Evolutionary conservation across 2,113 vertebrate genomes (phyloP).

Genomic region (Chionis minor): DNA sequence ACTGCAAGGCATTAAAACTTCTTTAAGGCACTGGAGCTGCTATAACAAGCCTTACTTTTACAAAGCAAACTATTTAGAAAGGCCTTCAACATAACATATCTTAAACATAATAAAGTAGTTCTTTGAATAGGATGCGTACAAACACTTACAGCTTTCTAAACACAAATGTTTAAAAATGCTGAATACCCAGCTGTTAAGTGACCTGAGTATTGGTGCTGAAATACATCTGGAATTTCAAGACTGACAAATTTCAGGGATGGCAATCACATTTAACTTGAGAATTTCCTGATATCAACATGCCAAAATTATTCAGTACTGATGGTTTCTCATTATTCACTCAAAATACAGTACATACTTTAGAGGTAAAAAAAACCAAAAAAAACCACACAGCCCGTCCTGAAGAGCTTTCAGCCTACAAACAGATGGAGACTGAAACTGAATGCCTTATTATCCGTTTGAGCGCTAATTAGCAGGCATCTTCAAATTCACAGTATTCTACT

Average conservation of each 20-base stretch:
- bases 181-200: neutral
- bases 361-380: neutral
- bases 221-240: neutral
- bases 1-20: neutral
- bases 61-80: neutral
- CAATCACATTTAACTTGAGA: neutral
- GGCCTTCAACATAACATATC: fast-evolving
- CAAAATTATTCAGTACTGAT: neutral
- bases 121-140: neutral
- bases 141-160: neutral
- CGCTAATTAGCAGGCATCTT: neutral
- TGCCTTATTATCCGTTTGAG: neutral
- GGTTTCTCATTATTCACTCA: neutral
- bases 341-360: neutral
- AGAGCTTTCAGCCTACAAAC: neutral
- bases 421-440: neutral
- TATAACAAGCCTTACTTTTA: neutral
- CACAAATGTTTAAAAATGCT: neutral
- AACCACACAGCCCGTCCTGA: neutral
- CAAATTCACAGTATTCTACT: neutral
- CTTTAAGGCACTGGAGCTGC: neutral
- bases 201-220: neutral
- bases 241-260: neutral
- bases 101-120: neutral
- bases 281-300: neutral